Conservation (phyloP, 2,888 invertebrate species). For the Dynastes maya region DNA sequence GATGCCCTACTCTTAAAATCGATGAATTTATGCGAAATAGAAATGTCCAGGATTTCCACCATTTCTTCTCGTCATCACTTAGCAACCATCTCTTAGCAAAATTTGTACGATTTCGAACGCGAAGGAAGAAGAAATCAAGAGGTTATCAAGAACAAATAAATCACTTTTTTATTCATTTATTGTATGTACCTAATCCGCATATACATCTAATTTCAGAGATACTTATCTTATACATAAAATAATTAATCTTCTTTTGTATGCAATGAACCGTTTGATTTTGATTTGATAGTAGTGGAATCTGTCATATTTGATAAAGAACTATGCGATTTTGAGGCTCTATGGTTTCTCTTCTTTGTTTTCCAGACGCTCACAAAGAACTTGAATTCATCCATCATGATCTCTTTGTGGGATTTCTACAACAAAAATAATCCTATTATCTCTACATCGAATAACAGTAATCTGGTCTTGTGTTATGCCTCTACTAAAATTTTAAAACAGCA, state of each 20-base stretch:
- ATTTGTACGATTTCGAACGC: too few relatives aligned
- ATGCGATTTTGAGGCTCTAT: not conserved
- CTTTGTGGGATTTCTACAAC: constrained; percentile 54
- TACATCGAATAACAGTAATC: too few relatives aligned
- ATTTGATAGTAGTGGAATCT: not conserved
- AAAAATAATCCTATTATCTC: not conserved
- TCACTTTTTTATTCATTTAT: too few relatives aligned
- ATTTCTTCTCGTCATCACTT: too few relatives aligned
- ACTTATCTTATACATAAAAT: too few relatives aligned
- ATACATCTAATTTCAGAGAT: too few relatives aligned
- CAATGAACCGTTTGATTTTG: constrained; percentile 5
- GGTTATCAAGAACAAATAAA: too few relatives aligned
- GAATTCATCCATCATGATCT: constrained; percentile 53
- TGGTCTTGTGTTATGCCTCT: too few relatives aligned
- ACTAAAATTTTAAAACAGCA: not conserved
- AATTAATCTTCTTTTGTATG: not conserved
- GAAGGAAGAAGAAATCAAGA: too few relatives aligned
- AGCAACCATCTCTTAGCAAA: too few relatives aligned
- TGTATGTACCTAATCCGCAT: too few relatives aligned
- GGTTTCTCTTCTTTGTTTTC: constrained; percentile 52
- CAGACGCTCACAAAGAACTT: constrained; percentile 56
- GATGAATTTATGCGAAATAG: not conserved
- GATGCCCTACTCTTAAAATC: not conserved
- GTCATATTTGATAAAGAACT: not conserved
- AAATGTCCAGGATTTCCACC: too few relatives aligned